phyloP scores from a whole-genome alignment of 1,140 invertebrate species.

The Neoseiulus cucumeris region DNA sequence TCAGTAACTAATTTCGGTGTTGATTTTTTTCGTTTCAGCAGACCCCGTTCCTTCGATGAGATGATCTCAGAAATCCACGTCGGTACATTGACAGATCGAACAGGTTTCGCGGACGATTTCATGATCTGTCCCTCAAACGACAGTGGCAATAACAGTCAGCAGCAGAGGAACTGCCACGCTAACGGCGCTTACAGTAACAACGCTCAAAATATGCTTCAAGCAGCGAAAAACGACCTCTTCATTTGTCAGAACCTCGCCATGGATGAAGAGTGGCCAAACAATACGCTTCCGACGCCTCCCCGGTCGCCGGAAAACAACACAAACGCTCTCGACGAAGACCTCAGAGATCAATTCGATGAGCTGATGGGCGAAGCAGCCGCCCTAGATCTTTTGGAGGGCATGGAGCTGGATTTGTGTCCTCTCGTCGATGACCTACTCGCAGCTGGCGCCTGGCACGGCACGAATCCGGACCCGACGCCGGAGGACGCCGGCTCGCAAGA shows the following conservation, averaged over 20 bases:
- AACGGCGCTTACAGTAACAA: no score
- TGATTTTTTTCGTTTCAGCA: no score
- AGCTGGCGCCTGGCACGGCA: not conserved
- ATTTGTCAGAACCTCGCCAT: not conserved
- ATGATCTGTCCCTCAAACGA: not conserved
- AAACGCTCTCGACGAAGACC: not conserved
- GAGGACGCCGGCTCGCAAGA: not conserved
- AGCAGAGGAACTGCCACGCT: no score
- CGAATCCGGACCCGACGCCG: not conserved
- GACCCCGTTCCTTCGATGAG: not conserved
- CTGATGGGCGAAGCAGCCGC: not conserved
- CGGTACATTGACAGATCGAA: not conserved
- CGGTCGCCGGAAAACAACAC: not conserved
- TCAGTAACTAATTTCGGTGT: no score
- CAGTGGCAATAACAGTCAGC: not conserved
- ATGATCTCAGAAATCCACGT: not conserved
- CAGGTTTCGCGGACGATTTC: not conserved
- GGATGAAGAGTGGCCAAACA: not conserved
- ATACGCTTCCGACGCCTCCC: not conserved
- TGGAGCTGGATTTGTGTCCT: not conserved
- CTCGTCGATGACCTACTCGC: not conserved
- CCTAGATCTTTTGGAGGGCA: not conserved
- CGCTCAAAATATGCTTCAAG: not conserved
- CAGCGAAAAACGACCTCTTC: constrained; percentile 4
- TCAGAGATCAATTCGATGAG: not conserved